Base-by-base conservation (phyloP, 2,888 invertebrate species). In the Taphrorychus bicolor region DNA sequence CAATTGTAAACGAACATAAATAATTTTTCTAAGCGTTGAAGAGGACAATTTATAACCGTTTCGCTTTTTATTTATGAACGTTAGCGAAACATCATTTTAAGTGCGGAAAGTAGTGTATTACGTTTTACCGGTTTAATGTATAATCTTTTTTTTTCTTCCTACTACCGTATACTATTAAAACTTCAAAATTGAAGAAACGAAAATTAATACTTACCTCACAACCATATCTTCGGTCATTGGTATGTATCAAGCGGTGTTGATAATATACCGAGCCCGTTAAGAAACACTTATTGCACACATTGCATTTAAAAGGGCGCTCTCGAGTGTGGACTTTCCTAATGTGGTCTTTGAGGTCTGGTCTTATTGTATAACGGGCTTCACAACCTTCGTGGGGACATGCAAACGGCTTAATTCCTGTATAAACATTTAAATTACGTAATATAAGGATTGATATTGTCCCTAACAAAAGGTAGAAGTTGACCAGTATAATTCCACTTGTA, bases 231-330 rank as follows among this genome's bases (percentile, higher is more conserved):
- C 88, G 82, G 73, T 88, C 88, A 7, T 87, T 87, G 0, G 87
- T 86, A 71, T 88, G 88, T 66, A 88, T 88, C 5, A 88, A 78
- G 4, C 88, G 82, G 74, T 88, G 88, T 73, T 88, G 88, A 75
- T 88, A 88, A 72, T 86, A 88, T 5, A 88, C 88, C 0, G 87
- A 88, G 0, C 88, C 88, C 0, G 88, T 88, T 2, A 88, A 77
- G 73, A 88, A 88, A 16, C 87, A 85, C 75, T 88, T 88, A 53
- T 85, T 84, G 71, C 88, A 88, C 5, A 87, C 85, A 23, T 84
- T 81, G 69, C 88, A 88, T 71, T 87, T 87, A 73, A 87, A 88
- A 0, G 88, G 88, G 0, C 88, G 80, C 75, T 88, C 88, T n/a
- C 87, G 83, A 0, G 88, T 88, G 69, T 88, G 88, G 19, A 87